Conservation (phyloP, 2,113 vertebrate species). For the Tichodroma muraria region DNA sequence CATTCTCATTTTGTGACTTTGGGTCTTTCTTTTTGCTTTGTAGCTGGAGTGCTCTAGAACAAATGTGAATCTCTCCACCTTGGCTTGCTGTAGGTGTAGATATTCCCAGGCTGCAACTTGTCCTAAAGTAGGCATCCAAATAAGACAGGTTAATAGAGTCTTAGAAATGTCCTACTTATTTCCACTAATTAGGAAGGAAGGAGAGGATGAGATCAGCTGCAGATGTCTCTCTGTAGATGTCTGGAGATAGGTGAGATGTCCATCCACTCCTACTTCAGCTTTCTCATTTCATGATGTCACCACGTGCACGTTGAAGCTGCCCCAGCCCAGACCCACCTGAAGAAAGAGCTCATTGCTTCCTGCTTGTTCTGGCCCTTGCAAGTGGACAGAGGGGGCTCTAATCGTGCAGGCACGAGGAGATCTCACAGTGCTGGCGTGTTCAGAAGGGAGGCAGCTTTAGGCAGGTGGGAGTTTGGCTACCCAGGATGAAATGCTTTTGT, state of each 20-base stretch:
- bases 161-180: not conserved
- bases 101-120: not conserved
- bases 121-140: not conserved
- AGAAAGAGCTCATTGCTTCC: not conserved
- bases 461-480: not conserved
- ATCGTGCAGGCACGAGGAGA: not conserved
- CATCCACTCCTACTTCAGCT: not conserved
- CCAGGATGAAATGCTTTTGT: not conserved
- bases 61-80: not conserved
- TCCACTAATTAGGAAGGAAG: not conserved
- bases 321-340: not conserved
- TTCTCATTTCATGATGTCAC: not conserved
- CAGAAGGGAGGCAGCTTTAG: not conserved
- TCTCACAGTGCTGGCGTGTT: not conserved
- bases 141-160: not conserved
- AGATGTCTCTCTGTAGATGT: not conserved
- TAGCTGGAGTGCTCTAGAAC: not conserved
- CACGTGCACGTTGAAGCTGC: rapidly evolving
- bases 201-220: not conserved
- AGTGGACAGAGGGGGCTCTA: not conserved
- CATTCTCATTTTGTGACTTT: not conserved
- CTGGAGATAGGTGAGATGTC: not conserved
- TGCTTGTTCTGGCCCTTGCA: not conserved
- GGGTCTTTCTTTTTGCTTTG: not conserved
- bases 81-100: not conserved